These are phyloP conservation scores for Eristalinus sepulchralis DNA, from an alignment of 2,888 invertebrate genomes.

Conservation along the genomic window DNA sequence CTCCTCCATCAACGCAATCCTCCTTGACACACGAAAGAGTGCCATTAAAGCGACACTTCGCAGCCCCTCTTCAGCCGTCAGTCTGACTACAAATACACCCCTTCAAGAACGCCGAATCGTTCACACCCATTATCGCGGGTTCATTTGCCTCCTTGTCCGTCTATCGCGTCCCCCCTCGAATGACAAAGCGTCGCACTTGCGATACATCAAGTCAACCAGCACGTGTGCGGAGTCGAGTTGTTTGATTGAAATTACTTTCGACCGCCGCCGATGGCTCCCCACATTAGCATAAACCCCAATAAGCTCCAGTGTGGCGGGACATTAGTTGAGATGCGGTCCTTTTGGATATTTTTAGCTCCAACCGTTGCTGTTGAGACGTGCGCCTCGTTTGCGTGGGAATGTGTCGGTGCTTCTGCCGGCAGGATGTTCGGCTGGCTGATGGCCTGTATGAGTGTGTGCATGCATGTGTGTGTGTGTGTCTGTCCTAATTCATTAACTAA, in stretches of 20 bases:
- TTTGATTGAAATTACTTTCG: slow-evolving; percentile 54
- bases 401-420: slow-evolving; percentile 26
- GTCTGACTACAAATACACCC: slow-evolving; percentile 39
- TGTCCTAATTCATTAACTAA: slow-evolving; percentile 63
- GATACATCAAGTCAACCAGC: slow-evolving; percentile 40
- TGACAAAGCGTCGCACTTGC: not conserved
- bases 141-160: not conserved
- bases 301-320: not conserved
- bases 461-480: slow-evolving; percentile 33
- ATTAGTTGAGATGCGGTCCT: not conserved
- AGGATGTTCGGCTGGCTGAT: not conserved
- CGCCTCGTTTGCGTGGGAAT: slow-evolving; percentile 22
- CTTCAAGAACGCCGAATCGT: slow-evolving; percentile 44
- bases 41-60: slow-evolving; percentile 28
- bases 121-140: slow-evolving; percentile 39
- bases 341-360: not conserved
- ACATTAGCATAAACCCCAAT: slow-evolving; percentile 47
- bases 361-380: not conserved
- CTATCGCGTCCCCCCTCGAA: not conserved
- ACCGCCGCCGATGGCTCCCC: slow-evolving; percentile 9
- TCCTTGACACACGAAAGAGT: slow-evolving; percentile 32
- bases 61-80: not conserved
- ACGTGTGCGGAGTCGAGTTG: slow-evolving; percentile 22
- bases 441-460: not conserved
- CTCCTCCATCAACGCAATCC: not conserved